A percentile compares a stretch with the other conserved stretches of the same genome.
Conservation (phyloP, 1,140 invertebrate species). For the Drosophila paulistorum region DNA sequence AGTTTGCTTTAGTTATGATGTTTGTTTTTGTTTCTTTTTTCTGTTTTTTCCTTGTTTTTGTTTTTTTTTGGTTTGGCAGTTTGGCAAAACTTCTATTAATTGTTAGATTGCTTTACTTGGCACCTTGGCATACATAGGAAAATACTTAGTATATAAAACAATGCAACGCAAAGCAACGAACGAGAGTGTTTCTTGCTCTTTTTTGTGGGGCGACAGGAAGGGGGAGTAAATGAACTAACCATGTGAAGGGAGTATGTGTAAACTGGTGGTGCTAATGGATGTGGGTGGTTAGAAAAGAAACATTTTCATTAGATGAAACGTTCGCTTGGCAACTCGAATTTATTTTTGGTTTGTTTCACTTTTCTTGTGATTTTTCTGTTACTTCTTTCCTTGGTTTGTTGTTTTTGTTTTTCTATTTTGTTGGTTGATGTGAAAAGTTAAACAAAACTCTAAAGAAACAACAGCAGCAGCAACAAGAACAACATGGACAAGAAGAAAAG, state of each 20-base stretch:
- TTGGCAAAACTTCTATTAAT: slow-evolving; percentile 49
- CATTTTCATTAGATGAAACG: slow-evolving; percentile 76
- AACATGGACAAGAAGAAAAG: slow-evolving; percentile 42
- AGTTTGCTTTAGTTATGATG: slow-evolving; percentile 25
- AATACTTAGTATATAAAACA: slow-evolving; percentile 28
- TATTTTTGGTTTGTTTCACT: slow-evolving; percentile 27
- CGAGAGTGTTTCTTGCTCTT: background rate
- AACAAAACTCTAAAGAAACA: slow-evolving; percentile 22
- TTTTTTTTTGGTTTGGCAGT: slow-evolving; percentile 18
- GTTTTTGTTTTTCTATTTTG: slow-evolving; percentile 48
- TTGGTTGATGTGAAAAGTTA: slow-evolving; percentile 73
- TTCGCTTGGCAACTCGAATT: slow-evolving; percentile 62
- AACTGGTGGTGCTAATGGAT: background rate
- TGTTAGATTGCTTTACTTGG: slow-evolving; percentile 47
- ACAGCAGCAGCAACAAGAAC: slow-evolving; percentile 8
- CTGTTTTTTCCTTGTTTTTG: background rate
- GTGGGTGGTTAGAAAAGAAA: slow-evolving; percentile 34
- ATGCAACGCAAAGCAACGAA: background rate
- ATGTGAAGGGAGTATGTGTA: background rate
- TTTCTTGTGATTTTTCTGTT: slow-evolving; percentile 23
- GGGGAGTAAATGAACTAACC: too few relatives aligned
- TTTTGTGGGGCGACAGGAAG: background rate
- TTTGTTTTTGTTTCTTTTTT: slow-evolving; percentile 2
- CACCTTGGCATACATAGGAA: slow-evolving; percentile 38
- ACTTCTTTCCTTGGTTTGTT: slow-evolving; percentile 52